phyloP scores from a whole-genome alignment of 2,888 invertebrate species.

The Drosophila anomelani region DNA sequence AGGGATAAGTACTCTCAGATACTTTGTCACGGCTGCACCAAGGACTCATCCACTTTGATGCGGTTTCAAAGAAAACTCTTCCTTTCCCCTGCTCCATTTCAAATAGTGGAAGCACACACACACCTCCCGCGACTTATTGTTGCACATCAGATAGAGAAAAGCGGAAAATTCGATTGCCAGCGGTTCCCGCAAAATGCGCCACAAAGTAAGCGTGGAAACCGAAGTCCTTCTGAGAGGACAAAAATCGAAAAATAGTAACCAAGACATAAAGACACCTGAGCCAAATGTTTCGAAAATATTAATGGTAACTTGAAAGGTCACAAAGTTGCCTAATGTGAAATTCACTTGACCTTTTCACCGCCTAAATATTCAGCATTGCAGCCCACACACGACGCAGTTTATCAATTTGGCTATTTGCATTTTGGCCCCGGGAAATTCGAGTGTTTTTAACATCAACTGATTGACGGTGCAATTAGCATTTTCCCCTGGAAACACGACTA shows the following conservation, averaged over 20 bases:
- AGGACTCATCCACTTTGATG: slow-evolving; percentile 3
- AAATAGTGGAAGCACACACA: slow-evolving; percentile 5
- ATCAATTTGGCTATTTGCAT: slow-evolving; percentile 10
- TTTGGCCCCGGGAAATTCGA: slow-evolving; percentile 1
- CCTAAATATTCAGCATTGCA: background rate
- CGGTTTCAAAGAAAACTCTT: background rate
- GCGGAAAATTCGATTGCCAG: slow-evolving; percentile 35
- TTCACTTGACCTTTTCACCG: slow-evolving; percentile 3
- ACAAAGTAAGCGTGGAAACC: slow-evolving; percentile 10
- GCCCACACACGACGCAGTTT: slow-evolving; percentile 1
- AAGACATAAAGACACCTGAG: too few species aligned
- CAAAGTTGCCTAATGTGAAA: background rate
- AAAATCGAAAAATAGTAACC: background rate
- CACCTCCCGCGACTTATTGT: slow-evolving; percentile 14
- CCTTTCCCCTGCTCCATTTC: background rate
- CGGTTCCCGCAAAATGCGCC: background rate
- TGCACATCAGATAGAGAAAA: slow-evolving; percentile 25
- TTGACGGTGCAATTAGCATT: slow-evolving; percentile 31
- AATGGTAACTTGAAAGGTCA: background rate
- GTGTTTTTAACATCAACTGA: slow-evolving; percentile 10
- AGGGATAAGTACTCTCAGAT: background rate
- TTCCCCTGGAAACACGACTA: slow-evolving; percentile 23
- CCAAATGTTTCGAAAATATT: background rate
- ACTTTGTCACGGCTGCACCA: slow-evolving; percentile 26
- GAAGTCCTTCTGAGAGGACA: background rate